Percentiles rank a stretch among this genome's conserved stretches.
phyloP scores from a whole-genome alignment of 37 sponge, comb jelly and placozoan genomes.

The Haliclona indistincta region DNA sequence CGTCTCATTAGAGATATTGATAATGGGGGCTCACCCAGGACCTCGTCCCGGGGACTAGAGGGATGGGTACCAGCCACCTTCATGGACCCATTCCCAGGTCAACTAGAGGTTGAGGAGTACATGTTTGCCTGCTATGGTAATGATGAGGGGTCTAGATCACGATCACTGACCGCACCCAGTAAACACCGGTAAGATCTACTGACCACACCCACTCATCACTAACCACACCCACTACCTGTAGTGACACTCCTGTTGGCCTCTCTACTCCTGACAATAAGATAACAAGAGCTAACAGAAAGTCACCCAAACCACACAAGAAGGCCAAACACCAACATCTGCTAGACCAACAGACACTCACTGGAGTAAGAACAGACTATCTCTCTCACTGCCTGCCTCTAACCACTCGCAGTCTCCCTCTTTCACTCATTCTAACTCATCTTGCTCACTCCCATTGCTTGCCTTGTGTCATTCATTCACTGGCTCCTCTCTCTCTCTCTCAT shows the following conservation, averaged over 20 bases:
- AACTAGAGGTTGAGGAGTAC: constrained; percentile 26
- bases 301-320: not conserved
- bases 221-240: not conserved
- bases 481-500: not conserved
- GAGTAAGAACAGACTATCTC: too few relatives aligned
- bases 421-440: too few relatives aligned
- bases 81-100: constrained; percentile 29
- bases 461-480: not conserved
- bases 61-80: constrained; percentile 68
- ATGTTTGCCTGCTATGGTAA: not conserved
- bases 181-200: not conserved
- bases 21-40: not conserved
- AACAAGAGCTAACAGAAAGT: not conserved
- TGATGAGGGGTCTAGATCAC: not conserved
- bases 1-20: constrained; percentile 38
- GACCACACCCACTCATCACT: not conserved
- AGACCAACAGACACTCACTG: too few relatives aligned
- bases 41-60: not conserved
- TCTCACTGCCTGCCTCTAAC: not conserved
- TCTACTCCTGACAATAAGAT: too few relatives aligned
- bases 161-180: not conserved
- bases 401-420: too few relatives aligned
- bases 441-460: too few relatives aligned
- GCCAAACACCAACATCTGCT: too few relatives aligned
- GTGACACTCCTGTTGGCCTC: not conserved